These are phyloP conservation scores for Mylabris sibirica DNA, from an alignment of 2,888 invertebrate species.

Conservation along the genomic window DNA sequence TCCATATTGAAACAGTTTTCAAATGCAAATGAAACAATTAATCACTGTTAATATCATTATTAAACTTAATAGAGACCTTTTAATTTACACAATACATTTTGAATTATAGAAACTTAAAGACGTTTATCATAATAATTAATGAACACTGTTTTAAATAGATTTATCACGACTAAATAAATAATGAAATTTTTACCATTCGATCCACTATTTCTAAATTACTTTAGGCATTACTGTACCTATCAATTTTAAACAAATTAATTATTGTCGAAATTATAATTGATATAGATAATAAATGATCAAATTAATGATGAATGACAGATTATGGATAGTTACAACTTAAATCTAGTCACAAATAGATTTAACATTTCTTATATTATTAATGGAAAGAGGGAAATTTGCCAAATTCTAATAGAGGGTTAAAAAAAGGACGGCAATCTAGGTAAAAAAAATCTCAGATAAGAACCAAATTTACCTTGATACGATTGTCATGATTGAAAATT, in stretches of 20 bases:
- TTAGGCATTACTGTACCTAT: not conserved
- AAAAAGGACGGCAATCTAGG: not conserved
- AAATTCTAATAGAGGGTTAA: not conserved
- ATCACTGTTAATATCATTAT: not conserved
- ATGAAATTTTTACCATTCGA: not conserved
- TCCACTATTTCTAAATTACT: not conserved
- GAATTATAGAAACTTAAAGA: not conserved
- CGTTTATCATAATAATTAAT: slow-evolving; percentile 3
- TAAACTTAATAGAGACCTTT: not conserved
- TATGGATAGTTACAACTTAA: not conserved
- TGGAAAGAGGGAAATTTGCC: slow-evolving; percentile 2
- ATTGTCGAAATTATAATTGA: not conserved
- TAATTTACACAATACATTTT: not conserved
- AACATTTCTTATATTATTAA: not conserved
- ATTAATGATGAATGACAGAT: slow-evolving; percentile 1
- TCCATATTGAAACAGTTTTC: not conserved
- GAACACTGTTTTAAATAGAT: not conserved
- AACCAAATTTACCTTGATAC: no score
- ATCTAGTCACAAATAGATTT: not conserved
- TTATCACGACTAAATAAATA: not conserved
- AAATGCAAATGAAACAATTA: not conserved
- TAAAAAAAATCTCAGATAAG: no score
- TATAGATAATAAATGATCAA: not conserved
- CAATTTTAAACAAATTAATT: slow-evolving; percentile 1
- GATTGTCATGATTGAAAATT: not conserved